A percentile compares a stretch with the other conserved stretches of the same genome.
Evolutionary conservation across 2,113 vertebrate species (phyloP).

Genomic region (Chlorodrepanis virens): DNA sequence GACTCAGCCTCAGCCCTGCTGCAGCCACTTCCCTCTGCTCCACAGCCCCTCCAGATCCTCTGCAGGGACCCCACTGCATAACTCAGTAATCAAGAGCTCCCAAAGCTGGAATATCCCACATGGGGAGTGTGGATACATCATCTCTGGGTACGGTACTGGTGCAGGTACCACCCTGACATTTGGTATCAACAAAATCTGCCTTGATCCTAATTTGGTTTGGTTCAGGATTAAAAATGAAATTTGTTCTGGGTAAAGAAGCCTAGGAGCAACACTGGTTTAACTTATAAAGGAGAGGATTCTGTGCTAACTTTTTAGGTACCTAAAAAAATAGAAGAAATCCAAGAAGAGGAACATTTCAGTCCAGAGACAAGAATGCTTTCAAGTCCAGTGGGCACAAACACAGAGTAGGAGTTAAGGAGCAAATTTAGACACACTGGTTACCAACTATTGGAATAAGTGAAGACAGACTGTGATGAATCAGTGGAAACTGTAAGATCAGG

Average conservation of each 20-base stretch:
- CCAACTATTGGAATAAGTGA: background rate
- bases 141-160: rapidly evolving
- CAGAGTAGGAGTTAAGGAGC: background rate
- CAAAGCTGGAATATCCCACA: background rate
- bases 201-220: background rate
- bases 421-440: background rate
- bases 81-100: background rate
- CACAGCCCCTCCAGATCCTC: background rate
- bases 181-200: background rate
- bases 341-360: background rate
- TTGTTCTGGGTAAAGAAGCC: background rate
- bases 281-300: background rate
- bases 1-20: background rate
- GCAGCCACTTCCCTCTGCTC: background rate
- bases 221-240: background rate
- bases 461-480: background rate
- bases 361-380: background rate
- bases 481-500: background rate
- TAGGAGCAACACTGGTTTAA: background rate
- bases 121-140: background rate
- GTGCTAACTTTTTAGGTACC: background rate
- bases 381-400: background rate
- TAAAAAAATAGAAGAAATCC: background rate
- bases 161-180: background rate
- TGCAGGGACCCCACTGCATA: background rate